Percentiles rank a stretch among this genome's conserved stretches.
These are phyloP conservation scores for Varanus salvator DNA, from an alignment of 2,113 vertebrate species.

Conservation along the genomic window DNA sequence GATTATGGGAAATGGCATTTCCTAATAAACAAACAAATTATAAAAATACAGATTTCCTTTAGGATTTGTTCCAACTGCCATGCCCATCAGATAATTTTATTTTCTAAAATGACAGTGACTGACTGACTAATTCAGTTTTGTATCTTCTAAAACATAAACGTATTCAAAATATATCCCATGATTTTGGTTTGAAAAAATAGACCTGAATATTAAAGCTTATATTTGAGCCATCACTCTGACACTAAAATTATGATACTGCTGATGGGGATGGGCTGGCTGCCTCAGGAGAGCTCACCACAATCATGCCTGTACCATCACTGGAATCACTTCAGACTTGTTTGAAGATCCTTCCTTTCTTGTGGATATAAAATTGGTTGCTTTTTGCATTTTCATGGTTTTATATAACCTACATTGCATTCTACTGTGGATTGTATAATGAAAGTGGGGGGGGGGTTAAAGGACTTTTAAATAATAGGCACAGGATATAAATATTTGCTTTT, in stretches of 20 bases:
- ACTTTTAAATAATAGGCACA: neutral
- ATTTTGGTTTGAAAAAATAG: neutral
- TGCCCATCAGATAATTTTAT: neutral
- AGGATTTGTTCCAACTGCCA: constrained; percentile 1
- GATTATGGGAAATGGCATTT: neutral
- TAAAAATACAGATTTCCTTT: neutral
- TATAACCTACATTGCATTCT: neutral
- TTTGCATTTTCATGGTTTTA: neutral
- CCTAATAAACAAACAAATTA: constrained; percentile 27
- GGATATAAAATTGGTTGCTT: neutral
- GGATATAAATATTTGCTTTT: neutral
- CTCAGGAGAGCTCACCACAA: too few relatives aligned
- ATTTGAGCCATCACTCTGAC: neutral
- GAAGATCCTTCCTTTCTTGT: neutral
- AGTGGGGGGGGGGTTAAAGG: neutral
- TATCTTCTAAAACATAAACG: neutral
- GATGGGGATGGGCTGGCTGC: too few relatives aligned
- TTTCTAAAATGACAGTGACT: constrained; percentile 28
- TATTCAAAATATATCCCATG: neutral
- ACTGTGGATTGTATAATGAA: neutral
- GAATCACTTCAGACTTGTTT: too few relatives aligned
- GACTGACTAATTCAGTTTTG: neutral
- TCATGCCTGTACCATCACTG: too few relatives aligned
- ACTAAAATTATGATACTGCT: neutral
- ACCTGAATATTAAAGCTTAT: neutral